Evolutionary conservation across 2,113 vertebrate genomes (phyloP).

Genomic region (Clupea harengus): DNA sequence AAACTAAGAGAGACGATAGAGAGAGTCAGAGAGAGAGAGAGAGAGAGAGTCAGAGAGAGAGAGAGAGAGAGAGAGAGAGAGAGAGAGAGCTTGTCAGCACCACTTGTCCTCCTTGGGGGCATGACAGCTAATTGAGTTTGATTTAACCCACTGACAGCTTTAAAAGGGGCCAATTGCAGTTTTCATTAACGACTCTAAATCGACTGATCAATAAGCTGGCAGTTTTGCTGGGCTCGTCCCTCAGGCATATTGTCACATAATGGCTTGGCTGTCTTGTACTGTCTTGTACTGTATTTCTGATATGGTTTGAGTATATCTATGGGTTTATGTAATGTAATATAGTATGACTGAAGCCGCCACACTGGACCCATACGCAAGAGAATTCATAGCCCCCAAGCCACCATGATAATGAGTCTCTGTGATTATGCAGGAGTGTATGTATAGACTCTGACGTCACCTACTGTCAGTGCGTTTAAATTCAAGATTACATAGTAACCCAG

Average conservation of each 20-base stretch:
- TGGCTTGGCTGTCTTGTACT: neutral
- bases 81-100: neutral
- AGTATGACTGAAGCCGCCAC: neutral
- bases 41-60: neutral
- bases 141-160: constrained; percentile 14
- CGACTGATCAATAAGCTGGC: constrained; percentile 62
- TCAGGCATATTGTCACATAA: constrained; percentile 63
- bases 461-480: neutral
- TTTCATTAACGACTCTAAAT: constrained; percentile 47
- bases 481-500: constrained; percentile 56
- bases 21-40: neutral
- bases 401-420: neutral
- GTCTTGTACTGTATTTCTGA: neutral
- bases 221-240: constrained; percentile 55
- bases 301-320: neutral
- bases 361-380: neutral
- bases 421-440: neutral
- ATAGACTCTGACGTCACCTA: neutral
- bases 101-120: neutral
- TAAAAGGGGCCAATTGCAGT: constrained; percentile 40
- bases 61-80: constrained; percentile 11
- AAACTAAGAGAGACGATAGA: neutral
- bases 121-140: constrained; percentile 1
- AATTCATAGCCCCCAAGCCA: neutral
- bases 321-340: neutral